Percentiles rank a stretch among this genome's conserved stretches.
Conservation (phyloP, 2,888 invertebrate species). For the Lymantria monacha region DNA sequence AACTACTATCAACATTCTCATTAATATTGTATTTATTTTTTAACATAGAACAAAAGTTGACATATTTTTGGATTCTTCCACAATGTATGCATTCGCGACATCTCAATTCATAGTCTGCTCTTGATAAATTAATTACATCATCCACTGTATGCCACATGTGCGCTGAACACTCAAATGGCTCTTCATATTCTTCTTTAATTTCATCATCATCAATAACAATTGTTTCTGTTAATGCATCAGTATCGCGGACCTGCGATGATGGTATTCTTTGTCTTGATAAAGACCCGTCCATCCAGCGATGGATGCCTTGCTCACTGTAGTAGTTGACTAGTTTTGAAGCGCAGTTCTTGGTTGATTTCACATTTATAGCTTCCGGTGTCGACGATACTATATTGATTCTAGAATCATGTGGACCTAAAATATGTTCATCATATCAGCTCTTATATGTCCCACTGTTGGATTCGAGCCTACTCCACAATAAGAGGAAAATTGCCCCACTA, state of each 20-base stretch:
- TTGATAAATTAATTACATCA: background rate
- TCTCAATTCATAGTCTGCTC: background rate
- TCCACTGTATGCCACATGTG: background rate
- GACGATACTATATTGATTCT: too few relatives aligned
- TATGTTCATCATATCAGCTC: too few relatives aligned
- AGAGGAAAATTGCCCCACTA: too few relatives aligned
- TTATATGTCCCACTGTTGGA: too few relatives aligned
- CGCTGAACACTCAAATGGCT: background rate
- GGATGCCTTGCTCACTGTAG: conserved; percentile 2
- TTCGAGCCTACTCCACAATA: too few relatives aligned
- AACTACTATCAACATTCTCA: background rate
- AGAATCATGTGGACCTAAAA: too few relatives aligned
- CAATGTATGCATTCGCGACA: background rate
- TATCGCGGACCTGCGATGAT: background rate
- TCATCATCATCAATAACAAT: background rate
- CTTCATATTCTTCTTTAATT: background rate
- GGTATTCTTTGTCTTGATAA: background rate
- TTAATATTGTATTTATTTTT: background rate
- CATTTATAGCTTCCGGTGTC: too few relatives aligned
- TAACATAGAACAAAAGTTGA: background rate
- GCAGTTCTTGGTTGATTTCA: too few relatives aligned
- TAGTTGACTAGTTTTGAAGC: background rate
- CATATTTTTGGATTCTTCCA: background rate
- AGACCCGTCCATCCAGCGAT: conserved; percentile 5
- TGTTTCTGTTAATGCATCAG: too few relatives aligned